phyloP scores from a whole-genome alignment of 2,888 invertebrate genomes.

The Andrena minutula region DNA sequence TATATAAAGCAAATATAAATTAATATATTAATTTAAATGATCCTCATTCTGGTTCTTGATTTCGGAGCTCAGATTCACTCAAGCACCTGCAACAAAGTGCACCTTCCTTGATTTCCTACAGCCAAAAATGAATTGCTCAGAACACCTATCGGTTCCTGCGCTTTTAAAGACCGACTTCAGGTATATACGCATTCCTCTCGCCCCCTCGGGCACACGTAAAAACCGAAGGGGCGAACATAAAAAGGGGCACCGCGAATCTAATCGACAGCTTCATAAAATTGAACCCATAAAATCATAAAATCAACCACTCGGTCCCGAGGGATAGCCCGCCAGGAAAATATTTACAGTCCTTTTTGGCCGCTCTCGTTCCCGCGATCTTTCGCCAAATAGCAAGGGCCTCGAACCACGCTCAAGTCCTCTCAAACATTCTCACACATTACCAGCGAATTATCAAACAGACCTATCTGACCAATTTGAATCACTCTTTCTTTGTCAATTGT shows the following conservation, averaged over 20 bases:
- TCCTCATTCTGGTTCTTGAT: neutral
- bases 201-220: conserved; percentile 52
- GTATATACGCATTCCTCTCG: conserved; percentile 37
- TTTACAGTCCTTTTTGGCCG: conserved; percentile 75
- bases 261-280: conserved; percentile 85
- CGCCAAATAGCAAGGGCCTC: conserved; percentile 64
- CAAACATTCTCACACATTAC: neutral
- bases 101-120: neutral
- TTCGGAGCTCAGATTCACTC: neutral
- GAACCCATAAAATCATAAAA: conserved; percentile 84
- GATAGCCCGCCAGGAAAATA: conserved; percentile 73
- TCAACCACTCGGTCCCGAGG: conserved; percentile 76
- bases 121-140: conserved; percentile 11
- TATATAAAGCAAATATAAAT: neutral
- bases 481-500: neutral
- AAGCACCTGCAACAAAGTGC: conserved; percentile 9
- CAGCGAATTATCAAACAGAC: neutral
- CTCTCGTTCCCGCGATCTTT: conserved; percentile 63
- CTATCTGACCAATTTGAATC: neutral
- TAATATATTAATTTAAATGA: neutral
- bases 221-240: conserved; percentile 64
- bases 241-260: conserved; percentile 81
- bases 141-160: conserved; percentile 1
- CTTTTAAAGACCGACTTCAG: conserved; percentile 27
- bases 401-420: conserved; percentile 32